Percentiles rank a stretch among this genome's conserved stretches.
Conservation (phyloP, 2,797 vertebrate species). For the Gymnothorax reevesii region DNA sequence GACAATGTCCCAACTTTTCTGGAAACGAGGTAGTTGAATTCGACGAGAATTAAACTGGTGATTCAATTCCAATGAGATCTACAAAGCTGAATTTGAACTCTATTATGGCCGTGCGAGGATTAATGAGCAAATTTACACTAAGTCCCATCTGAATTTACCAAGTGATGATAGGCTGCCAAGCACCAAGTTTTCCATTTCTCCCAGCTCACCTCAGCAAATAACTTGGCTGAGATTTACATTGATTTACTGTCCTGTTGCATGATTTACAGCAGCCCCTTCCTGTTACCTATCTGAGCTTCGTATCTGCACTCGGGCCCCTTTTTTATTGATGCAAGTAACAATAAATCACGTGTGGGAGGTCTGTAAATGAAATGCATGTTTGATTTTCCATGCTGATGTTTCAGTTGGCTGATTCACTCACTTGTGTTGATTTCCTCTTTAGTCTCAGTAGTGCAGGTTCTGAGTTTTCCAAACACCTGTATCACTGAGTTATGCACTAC, state of each 20-base stretch:
- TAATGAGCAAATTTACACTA: conserved; percentile 5
- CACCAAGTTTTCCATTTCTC: background rate
- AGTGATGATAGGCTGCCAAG: background rate
- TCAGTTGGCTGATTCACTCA: background rate
- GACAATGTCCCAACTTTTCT: too few species aligned
- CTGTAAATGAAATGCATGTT: background rate
- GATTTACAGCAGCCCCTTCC: background rate
- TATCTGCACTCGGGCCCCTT: background rate
- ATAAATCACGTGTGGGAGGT: background rate
- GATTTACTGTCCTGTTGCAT: background rate
- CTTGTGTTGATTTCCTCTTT: background rate
- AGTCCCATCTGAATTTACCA: background rate
- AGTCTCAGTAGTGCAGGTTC: background rate
- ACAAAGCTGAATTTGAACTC: too few species aligned
- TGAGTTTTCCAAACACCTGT: background rate
- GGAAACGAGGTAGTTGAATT: too few species aligned
- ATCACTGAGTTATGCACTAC: background rate
- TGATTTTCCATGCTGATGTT: background rate
- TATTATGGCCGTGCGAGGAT: background rate
- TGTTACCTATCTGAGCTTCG: background rate
- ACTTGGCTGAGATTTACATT: background rate
- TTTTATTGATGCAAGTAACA: background rate
- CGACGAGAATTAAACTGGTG: too few species aligned
- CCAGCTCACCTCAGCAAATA: background rate
- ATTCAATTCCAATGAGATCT: too few species aligned